Base-by-base conservation (phyloP, 1,140 invertebrate species). In the Leptopilina boulardi region DNA sequence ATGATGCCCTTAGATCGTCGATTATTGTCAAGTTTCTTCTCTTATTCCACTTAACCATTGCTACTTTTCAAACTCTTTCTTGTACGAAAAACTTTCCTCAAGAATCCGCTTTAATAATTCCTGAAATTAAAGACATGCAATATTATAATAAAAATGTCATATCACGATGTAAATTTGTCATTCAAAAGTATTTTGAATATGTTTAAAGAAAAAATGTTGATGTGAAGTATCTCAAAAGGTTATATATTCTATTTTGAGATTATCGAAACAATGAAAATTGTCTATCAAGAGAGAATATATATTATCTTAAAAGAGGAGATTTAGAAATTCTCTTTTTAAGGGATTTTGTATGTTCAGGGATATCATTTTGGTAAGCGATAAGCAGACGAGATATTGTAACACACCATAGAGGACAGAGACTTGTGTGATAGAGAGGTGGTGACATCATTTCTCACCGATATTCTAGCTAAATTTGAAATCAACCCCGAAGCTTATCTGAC, bases 381-480 rank as follows among this genome's bases (percentile, higher is more conserved):
- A 59, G 11, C 56, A 59, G 19, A 26, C 4, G 21, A 59, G 56
- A 59, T 59, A 59, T 59, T 59, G 56, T 59, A 26, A 59, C 56
- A 26, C 56, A 26, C 23, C 8, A 59, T 26, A 21, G 56, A 59
- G 56, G 56, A 59, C 56, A 59, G 8, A 21, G 21, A 19, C n/a
- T n/a, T n/a, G 30, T 4, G 34, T 26, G 19, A 59, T 11, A 26
- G 56, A 26, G 56, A 26, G 19, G 19, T 21, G 19, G 19, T 21
- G 56, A 59, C 56, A 59, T 59, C 56, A 59, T 59, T 59, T 59
- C 21, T 59, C 56, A 26, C n/a, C 21, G 56, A 59, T 21, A 59
- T 59, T 15, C 56, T 26, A 21, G 56, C 19, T 19, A 59, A 59
- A 59, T 59, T 59, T 59, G 56, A 59, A 59, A 59, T 59, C 56